A percentile compares a stretch with the other conserved stretches of the same genome.
Conservation (phyloP, 2,888 invertebrate species). For the Cyclophora punctaria region DNA sequence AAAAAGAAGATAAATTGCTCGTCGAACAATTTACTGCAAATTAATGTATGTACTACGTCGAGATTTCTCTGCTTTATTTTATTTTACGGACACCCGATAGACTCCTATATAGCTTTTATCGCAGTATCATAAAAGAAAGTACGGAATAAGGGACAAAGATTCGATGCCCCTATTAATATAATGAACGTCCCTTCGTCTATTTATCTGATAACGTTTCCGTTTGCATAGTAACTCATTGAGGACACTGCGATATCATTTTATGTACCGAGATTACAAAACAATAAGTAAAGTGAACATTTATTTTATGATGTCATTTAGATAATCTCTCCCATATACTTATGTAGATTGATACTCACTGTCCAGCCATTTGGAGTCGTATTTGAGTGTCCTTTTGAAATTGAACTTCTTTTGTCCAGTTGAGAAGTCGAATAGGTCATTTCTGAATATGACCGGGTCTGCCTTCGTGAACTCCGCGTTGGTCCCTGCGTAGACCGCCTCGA, state of each 20-base stretch:
- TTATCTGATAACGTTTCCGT: slow-evolving; percentile 25
- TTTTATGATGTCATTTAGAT: slow-evolving; percentile 1
- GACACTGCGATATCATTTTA: neutral
- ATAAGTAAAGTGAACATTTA: no score
- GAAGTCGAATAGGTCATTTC: slow-evolving; percentile 78
- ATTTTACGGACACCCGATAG: slow-evolving; percentile 33
- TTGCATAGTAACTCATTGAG: slow-evolving; percentile 12
- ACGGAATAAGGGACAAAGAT: slow-evolving; percentile 34
- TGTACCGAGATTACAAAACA: neutral
- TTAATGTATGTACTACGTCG: slow-evolving; percentile 14
- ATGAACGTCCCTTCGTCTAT: slow-evolving; percentile 29
- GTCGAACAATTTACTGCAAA: slow-evolving; percentile 18
- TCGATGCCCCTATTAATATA: slow-evolving; percentile 39
- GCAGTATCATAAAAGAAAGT: slow-evolving; percentile 38
- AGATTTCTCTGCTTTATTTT: slow-evolving; percentile 33
- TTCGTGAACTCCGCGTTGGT: slow-evolving; percentile 83
- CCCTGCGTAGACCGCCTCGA: slow-evolving; percentile 81
- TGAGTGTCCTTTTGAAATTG: slow-evolving; percentile 79
- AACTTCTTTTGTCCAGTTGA: slow-evolving; percentile 76
- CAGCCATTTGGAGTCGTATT: slow-evolving; percentile 83
- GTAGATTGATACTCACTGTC: slow-evolving; percentile 73
- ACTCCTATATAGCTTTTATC: slow-evolving; percentile 29
- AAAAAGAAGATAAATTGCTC: neutral
- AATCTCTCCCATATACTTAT: neutral
- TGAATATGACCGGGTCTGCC: slow-evolving; percentile 82